These are phyloP conservation scores for Pecten maximus DNA, from an alignment of 2,888 invertebrate genomes.

Conservation along the genomic window DNA sequence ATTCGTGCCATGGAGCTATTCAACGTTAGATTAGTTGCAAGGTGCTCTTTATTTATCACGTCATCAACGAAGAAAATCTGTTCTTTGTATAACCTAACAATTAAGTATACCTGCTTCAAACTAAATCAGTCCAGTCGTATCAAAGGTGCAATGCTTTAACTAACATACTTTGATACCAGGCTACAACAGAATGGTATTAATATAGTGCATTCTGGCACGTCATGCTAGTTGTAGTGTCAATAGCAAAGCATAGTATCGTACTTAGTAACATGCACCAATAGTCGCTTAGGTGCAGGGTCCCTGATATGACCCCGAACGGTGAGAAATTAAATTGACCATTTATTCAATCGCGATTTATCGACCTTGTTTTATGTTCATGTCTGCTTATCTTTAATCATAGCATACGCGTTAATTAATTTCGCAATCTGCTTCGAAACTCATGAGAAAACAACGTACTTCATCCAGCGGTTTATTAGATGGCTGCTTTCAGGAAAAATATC, in stretches of 20 bases:
- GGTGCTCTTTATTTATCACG: background rate
- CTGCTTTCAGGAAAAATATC: no score
- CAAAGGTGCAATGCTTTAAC: background rate
- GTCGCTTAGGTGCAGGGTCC: background rate
- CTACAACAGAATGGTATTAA: background rate
- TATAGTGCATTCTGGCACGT: background rate
- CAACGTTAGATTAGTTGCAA: background rate
- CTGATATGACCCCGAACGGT: background rate
- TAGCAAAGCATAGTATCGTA: background rate
- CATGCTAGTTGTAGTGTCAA: background rate
- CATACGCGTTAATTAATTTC: background rate
- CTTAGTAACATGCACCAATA: background rate
- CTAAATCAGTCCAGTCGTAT: background rate
- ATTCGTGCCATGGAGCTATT: background rate
- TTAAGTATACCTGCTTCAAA: conserved; percentile 11
- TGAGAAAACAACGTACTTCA: background rate
- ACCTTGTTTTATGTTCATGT: background rate
- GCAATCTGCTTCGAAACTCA: background rate
- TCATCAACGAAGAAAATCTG: background rate
- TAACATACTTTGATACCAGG: background rate
- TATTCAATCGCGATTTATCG: background rate
- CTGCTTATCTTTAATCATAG: background rate
- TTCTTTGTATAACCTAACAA: background rate
- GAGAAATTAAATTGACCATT: background rate
- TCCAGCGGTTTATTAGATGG: background rate